Conservation (phyloP, 2,888 invertebrate genomes). For the Nesidiocoris tenuis region DNA sequence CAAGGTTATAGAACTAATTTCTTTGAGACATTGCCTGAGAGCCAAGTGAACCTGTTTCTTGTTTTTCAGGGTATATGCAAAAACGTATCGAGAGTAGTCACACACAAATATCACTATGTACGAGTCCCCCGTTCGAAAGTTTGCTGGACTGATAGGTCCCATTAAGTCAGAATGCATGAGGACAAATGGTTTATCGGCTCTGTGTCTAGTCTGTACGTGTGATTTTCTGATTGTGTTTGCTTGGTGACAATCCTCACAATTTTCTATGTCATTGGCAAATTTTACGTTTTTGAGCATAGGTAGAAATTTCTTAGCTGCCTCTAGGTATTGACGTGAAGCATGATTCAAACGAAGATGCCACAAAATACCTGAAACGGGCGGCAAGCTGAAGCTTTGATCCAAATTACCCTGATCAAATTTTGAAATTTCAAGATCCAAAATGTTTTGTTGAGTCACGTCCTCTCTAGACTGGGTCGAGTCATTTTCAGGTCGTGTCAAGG, state of each 20-base stretch:
- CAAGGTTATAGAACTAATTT: background rate
- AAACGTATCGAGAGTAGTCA: background rate
- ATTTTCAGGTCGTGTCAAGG: too few relatives aligned
- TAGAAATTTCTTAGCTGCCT: background rate
- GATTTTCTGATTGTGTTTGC: slow-evolving; percentile 10
- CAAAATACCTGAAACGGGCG: background rate
- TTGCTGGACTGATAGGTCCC: background rate
- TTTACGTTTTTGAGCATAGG: slow-evolving; percentile 3
- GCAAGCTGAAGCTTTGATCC: background rate
- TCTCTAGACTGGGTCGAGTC: background rate
- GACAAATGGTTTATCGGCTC: background rate
- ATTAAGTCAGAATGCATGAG: background rate
- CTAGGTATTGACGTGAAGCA: background rate
- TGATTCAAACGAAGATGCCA: slow-evolving; percentile 16
- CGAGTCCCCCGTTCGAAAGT: background rate
- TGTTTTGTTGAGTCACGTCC: background rate
- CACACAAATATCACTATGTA: too few relatives aligned
- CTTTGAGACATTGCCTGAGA: background rate
- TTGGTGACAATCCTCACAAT: slow-evolving; percentile 11
- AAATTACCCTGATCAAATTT: background rate
- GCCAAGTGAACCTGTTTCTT: background rate
- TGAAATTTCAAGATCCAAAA: background rate
- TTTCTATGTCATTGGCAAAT: background rate
- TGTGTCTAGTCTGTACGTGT: slow-evolving; percentile 1
- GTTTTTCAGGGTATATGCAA: background rate